Evolutionary conservation across 2,888 invertebrate genomes (phyloP), one percentile per base, ranked within the genome.

Genomic region (Drosophila anomalata): DNA sequence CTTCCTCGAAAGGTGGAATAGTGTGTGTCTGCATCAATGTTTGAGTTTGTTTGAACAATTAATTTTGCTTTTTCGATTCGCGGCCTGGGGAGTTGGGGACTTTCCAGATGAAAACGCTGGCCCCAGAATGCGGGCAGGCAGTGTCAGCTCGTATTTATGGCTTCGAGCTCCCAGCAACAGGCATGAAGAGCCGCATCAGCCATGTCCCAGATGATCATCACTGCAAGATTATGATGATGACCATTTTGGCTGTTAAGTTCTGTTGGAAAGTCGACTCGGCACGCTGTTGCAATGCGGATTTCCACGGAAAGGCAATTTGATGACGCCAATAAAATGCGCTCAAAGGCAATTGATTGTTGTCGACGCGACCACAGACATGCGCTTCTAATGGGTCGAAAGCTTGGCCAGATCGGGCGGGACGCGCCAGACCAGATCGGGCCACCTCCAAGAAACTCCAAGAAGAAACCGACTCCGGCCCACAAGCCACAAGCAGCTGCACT

Each of bases 281-380:
- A 44, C 33, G 50, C 50, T 51, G 39, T 29, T 48, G 51, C 74
- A 74, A 70, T 62, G 88, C 84, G 78, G 84, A 84, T 88, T 88
- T 84, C 88, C 77, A 83, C 47, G 68, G 88, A 88, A 88, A 72
- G 72, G 69, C 87, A 71, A 86, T 78, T 80, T 76, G 88, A 84
- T 88, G 88, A 88, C 86, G 88, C 83, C 84, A 84, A 84, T 84
- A 88, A 84, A 88, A 84, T 84, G 84, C 77, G 83, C 67, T 87
- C 76, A 82, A 73, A 76, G 87, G 75, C 87, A 85, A 87, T 83
- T 82, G 82, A 87, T 87, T 87, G 83, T 70, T 77, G 86, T 83
- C 79, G 77, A 75, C 77, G 77, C 73, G 62, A 52, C 67, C 66
- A 52, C 73, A 77, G 85, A 81, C 78, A 79, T 87, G 85, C 75